Evolutionary conservation across 23 tunicate genomes (phyloP), one percentile per base, ranked within the genome.

Genomic region (Phallusia fumigata): DNA sequence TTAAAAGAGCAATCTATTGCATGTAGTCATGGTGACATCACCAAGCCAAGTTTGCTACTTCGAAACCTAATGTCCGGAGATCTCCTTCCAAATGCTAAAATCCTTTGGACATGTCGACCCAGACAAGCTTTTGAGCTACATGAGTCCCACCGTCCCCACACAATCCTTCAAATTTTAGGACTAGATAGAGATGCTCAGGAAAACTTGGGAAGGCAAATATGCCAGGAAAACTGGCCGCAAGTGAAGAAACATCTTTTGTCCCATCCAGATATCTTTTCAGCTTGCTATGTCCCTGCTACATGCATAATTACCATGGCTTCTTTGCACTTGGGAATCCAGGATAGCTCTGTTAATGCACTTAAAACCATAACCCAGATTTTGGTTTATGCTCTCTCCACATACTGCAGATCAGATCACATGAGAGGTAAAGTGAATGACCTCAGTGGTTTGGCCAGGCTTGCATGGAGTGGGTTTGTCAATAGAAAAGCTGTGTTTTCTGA

Each of bases 31-130:
- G 58, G 18, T 51, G 58, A 51, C 18, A 18, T 51, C 18, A 51
- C 58, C 15, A 51, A 51, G 58, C 58, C 58, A 15, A 51, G 58
- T 51, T 13, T 51, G 18, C 58, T 51, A 13, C 18, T 51, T 13
- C 15, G 58, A 51, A 76, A 76, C 49, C 30, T 76, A 19, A 19
- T 76, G 30, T 32, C 80, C 31, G 80, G 80, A 30, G 31, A 76
- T 33, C 13, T 76, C 16, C 31, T 76, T 30, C 49, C 80, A 47
- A 76, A 76, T 76, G 80, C 80, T 76, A 32, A 76, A 19, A 76
- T 22, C 13, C 49, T 76, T 35, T 32, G 30, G 47, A 76, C 80
- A 19, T 76, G 32, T 33, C 80, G 80, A 76, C 80, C 80, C 16
- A 76, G 80, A 34, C 80, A 76, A 76, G 24, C 31, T 21, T 76